These are phyloP conservation scores for Rhorus exstirpatorius DNA, from an alignment of 2,888 invertebrate species.

Conservation along the genomic window DNA sequence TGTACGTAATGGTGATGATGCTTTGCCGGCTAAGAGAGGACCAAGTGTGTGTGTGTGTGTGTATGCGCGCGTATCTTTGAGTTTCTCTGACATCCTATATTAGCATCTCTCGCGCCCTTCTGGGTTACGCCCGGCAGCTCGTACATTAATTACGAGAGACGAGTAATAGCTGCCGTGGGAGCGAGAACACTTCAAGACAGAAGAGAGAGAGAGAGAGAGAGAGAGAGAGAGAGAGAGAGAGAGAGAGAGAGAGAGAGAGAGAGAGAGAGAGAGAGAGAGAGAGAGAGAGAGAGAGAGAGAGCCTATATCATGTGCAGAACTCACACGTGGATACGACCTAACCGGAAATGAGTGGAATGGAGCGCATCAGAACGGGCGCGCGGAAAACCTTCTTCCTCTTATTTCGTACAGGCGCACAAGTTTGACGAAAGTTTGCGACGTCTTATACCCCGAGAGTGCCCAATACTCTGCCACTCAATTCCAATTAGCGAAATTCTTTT, in stretches of 20 bases:
- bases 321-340: slow-evolving; percentile 1
- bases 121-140: slow-evolving; percentile 63
- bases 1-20: slow-evolving; percentile 63
- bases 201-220: slow-evolving; percentile 9
- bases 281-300: slow-evolving; percentile 1
- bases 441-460: not conserved
- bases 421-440: slow-evolving; percentile 43
- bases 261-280: not conserved
- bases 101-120: slow-evolving; percentile 67
- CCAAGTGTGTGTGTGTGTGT: not conserved
- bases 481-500: not conserved
- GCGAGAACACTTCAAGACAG: slow-evolving; percentile 41
- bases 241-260: slow-evolving; percentile 1
- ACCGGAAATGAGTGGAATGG: slow-evolving; percentile 61
- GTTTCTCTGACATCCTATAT: slow-evolving; percentile 64
- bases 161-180: slow-evolving; percentile 66
- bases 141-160: slow-evolving; percentile 69
- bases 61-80: not conserved
- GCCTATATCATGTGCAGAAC: slow-evolving; percentile 25
- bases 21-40: slow-evolving; percentile 34
- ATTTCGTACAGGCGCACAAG: slow-evolving; percentile 30
- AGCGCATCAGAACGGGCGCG: slow-evolving; percentile 54
- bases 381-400: slow-evolving; percentile 37
- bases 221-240: not conserved
- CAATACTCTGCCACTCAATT: not conserved